Conservation (phyloP, 2,113 vertebrate species). For the Ictalurus furcatus region DNA sequence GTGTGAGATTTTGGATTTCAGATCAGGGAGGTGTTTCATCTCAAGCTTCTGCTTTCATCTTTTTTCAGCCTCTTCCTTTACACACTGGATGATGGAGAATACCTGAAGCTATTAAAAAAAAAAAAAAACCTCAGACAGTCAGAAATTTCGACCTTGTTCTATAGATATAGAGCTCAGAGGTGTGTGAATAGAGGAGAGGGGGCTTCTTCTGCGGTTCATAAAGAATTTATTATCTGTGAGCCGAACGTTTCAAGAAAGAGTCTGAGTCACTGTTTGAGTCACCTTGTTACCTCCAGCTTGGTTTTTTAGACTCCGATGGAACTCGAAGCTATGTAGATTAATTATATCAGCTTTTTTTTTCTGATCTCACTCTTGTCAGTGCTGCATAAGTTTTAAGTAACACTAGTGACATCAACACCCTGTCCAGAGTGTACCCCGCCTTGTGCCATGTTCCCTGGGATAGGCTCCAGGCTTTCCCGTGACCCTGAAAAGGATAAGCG, state of each 20-base stretch:
- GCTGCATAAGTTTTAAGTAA: background rate
- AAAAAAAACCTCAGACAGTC: background rate
- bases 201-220: background rate
- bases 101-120: slow-evolving; percentile 8
- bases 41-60: slow-evolving; percentile 30
- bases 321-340: background rate
- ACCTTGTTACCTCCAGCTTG: background rate
- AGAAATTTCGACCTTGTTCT: slow-evolving; percentile 15
- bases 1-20: slow-evolving; percentile 20
- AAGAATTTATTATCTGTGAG: slow-evolving; percentile 1
- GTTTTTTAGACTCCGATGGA: background rate
- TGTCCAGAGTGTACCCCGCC: no score
- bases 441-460: no score
- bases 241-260: background rate
- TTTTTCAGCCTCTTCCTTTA: slow-evolving; percentile 3
- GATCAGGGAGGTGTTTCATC: slow-evolving; percentile 2
- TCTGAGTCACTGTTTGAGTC: background rate
- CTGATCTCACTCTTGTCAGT: background rate
- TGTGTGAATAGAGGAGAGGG: background rate
- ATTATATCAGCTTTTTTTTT: background rate
- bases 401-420: background rate
- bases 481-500: no score
- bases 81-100: background rate
- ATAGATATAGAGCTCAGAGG: background rate
- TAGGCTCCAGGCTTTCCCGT: no score